Conservation (phyloP, 2,797 vertebrate species). For the Cygnus olor region DNA sequence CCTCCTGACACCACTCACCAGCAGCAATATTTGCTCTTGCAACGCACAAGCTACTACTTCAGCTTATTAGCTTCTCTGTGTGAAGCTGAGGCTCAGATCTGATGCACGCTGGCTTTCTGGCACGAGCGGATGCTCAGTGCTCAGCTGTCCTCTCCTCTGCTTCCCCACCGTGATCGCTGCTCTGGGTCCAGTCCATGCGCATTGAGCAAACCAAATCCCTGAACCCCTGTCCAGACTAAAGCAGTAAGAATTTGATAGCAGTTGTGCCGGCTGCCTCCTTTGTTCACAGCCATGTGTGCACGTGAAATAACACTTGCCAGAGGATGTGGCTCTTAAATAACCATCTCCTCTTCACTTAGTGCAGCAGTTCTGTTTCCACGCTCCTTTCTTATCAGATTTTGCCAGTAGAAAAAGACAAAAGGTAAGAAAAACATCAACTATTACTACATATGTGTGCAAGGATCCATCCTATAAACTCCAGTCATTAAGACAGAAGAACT, state of each 20-base stretch:
- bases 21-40: neutral
- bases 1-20: neutral
- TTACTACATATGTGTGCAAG: neutral
- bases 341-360: neutral
- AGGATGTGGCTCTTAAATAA: rapidly evolving
- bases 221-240: neutral
- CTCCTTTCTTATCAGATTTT: neutral
- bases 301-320: neutral
- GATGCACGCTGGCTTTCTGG: neutral
- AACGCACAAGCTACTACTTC: neutral
- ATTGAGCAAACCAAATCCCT: neutral
- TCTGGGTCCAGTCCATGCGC: neutral
- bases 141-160: neutral
- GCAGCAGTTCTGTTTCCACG: rapidly evolving
- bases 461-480: neutral
- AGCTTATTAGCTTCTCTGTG: neutral
- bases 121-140: too few species aligned
- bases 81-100: neutral
- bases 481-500: neutral
- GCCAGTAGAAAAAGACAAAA: neutral
- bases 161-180: neutral
- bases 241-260: neutral
- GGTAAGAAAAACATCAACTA: neutral
- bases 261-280: neutral
- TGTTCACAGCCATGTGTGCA: rapidly evolving